Evolutionary conservation across 2,888 invertebrate species (phyloP).

Genomic region (Pachymerium ferrugineum): DNA sequence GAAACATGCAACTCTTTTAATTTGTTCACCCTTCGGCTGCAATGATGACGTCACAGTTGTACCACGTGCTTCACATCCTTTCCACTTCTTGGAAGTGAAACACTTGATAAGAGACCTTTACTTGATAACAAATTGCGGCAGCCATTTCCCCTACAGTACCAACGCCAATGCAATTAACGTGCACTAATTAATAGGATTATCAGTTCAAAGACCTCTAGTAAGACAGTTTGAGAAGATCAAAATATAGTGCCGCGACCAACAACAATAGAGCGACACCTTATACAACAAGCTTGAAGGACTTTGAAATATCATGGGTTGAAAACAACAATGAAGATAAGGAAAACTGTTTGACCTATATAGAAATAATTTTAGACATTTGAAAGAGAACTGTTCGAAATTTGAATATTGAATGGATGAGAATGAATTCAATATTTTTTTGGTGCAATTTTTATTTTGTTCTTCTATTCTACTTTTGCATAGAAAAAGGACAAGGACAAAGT

Average conservation of each 20-base stretch:
- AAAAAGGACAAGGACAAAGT: not conserved
- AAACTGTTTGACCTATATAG: too few species aligned
- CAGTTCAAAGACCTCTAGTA: too few species aligned
- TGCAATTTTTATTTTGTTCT: not conserved
- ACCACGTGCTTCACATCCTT: constrained; percentile 23
- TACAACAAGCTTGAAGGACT: too few species aligned
- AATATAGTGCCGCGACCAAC: too few species aligned
- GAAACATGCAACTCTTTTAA: not conserved
- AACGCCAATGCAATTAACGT: not conserved
- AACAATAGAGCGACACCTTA: too few species aligned
- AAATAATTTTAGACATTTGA: too few species aligned
- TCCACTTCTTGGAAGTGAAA: constrained; percentile 1
- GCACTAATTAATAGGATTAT: not conserved
- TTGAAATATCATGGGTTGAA: too few species aligned
- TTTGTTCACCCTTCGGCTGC: not conserved
- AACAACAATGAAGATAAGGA: too few species aligned
- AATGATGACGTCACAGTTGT: not conserved
- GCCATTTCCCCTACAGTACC: not conserved
- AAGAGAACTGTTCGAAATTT: too few species aligned
- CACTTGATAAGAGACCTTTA: constrained; percentile 10
- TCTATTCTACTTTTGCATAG: not conserved
- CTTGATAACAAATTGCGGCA: not conserved
- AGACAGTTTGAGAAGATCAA: too few species aligned
- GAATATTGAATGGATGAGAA: not conserved
- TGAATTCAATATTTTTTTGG: not conserved